Percentiles rank a stretch among this genome's conserved stretches.
phyloP scores from a whole-genome alignment of 2,113 vertebrate genomes.

The Gnathonemus echidnorhynchus region DNA sequence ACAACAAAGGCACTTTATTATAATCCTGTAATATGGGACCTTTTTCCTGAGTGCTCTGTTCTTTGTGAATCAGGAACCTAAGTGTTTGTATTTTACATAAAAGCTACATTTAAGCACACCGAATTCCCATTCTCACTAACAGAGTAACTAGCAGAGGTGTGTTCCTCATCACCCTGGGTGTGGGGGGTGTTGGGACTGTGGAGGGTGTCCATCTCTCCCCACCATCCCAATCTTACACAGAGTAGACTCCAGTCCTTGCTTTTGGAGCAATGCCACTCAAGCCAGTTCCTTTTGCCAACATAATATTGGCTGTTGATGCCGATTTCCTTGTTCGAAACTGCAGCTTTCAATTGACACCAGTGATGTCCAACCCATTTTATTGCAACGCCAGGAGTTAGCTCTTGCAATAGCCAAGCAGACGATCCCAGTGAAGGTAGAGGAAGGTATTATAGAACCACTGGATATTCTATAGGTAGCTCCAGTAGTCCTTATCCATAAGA shows the following conservation, averaged over 20 bases:
- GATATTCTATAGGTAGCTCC: neutral
- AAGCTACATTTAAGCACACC: too few relatives aligned
- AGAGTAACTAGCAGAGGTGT: too few relatives aligned
- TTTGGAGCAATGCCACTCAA: neutral
- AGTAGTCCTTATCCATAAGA: neutral
- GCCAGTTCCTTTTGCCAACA: neutral
- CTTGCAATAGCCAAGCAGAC: neutral
- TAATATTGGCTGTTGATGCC: too few relatives aligned
- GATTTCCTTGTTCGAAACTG: neutral
- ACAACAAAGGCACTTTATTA: too few relatives aligned
- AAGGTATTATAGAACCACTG: neutral
- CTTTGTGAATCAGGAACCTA: too few relatives aligned
- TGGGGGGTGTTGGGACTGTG: too few relatives aligned
- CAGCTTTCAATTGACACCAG: neutral
- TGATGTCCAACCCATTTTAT: neutral
- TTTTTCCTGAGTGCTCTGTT: too few relatives aligned
- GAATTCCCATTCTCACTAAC: too few relatives aligned
- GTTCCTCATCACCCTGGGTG: too few relatives aligned
- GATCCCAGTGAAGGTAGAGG: neutral
- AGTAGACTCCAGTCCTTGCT: neutral
- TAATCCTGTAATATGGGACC: too few relatives aligned
- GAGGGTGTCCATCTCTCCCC: neutral
- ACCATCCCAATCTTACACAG: neutral
- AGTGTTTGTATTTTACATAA: too few relatives aligned
- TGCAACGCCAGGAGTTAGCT: slow-evolving; percentile 4